These are phyloP conservation scores for Vimba vimba DNA, from an alignment of 2,113 vertebrate genomes.

Conservation along the genomic window DNA sequence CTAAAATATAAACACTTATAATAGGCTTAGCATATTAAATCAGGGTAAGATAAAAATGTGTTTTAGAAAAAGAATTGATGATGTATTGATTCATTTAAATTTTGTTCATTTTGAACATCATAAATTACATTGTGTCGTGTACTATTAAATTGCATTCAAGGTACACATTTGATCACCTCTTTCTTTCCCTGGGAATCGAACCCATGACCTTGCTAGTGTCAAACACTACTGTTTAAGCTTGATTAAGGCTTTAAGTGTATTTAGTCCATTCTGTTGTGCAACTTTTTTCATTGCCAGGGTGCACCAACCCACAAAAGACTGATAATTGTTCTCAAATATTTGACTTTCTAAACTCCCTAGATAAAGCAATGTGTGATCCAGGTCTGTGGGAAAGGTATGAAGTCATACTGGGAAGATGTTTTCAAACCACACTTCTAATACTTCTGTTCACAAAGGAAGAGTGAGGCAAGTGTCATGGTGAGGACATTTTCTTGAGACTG, in stretches of 20 bases:
- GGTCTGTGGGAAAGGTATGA: conserved; percentile 8
- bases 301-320: background rate
- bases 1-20: no score
- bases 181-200: background rate
- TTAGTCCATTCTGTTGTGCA: background rate
- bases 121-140: no score
- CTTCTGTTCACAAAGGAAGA: background rate
- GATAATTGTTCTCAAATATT: conserved; percentile 21
- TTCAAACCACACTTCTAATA: background rate
- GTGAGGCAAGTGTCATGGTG: no score
- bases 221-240: background rate
- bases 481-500: no score
- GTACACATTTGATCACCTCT: background rate
- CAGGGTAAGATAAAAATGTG: no score
- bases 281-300: background rate
- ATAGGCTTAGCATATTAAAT: no score
- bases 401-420: background rate
- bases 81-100: no score
- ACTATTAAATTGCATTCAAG: background rate
- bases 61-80: no score
- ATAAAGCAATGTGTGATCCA: background rate
- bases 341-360: conserved; percentile 14
- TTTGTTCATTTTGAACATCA: no score
- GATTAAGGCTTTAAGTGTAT: background rate
- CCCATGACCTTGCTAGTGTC: background rate